Base-by-base conservation (phyloP, 2,797 vertebrate species). In the Micromesistius poutassou region DNA sequence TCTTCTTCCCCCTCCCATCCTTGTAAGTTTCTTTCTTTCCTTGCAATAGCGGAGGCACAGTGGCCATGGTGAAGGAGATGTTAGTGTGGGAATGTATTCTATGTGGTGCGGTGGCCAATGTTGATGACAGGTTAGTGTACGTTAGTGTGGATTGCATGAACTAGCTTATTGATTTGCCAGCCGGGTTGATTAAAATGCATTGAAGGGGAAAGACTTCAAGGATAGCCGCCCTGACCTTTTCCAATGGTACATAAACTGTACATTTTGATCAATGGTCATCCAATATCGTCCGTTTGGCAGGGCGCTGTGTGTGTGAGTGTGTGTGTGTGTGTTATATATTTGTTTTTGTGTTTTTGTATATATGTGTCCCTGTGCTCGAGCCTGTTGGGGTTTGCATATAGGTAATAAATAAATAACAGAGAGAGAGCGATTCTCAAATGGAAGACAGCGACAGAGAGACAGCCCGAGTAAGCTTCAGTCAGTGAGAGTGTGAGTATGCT, bases 101-200 rank as follows among this genome's bases (percentile, higher is more conserved):
- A 0, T 35, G 33, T 35, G 33, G 33, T 1, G 33, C 5, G 7
- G 33, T 35, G 33, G 5, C 33, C 7, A 35, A 5, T 5, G 5
- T 35, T 0, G 33, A 35, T 35, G 33, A 35, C 33, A 35, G 33
- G 33, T 35, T 35, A 35, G 7, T 35, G 6, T 35, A 35, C 33
- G 33, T 35, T 35, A 35, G 33, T 74, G 81, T 85, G 83, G 83
- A 82, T 81, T 81, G 78, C 81, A 86, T 86, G 86, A 86, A 90
- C 91, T 91, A 83, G 79, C 72, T 87, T 90, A 89, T 91, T 90
- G 91, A 90, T 90, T 90, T 22, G 16, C 36, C 4, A 50, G 76
- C 25, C 1, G 50, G 30, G 25, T 22, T 84, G 82, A 91, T 91
- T 89, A 85, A 84, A 87, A 91, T 85, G 81, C 85, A 89, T 78